Evolutionary conservation across 1,140 invertebrate species (phyloP), one percentile per base, ranked within the genome.

Genomic region (Chlorops oryzae): DNA sequence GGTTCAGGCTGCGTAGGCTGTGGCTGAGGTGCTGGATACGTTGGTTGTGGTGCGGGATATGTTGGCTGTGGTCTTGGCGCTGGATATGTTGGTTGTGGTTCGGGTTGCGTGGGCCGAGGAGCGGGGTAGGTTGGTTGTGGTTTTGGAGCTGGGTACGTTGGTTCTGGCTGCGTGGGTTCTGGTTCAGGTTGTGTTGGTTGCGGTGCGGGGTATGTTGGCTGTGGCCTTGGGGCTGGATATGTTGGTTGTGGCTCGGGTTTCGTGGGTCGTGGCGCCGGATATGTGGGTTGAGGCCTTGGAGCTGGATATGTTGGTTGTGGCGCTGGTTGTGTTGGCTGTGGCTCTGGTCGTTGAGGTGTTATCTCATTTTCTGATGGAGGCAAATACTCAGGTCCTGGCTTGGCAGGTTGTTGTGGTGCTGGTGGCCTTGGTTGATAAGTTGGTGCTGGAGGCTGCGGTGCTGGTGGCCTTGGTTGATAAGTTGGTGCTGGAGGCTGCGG

Each of bases 361-460:
- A 46, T 32, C 37, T 50, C 52, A 42, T 54, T 50, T 25, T 54
- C 48, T 17, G 43, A 25, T 15, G 52, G 52, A 37, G 52, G 52
- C n/a, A 54, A 32, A 27, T 54, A 54, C 50, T 54, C 52, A 3
- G 23, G 13, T 35, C 21, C 39, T 1, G 38, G 38, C 15, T 37
- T 28, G 6, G 45, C 7, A 10, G 47, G 37, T 21, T 27, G 20
- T n/a, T 18, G 6, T 18, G 47, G 24, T n/a, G 3, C 13, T 10
- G 47, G 47, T 18, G 51, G 49, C 1, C 54, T 50, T 13, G 56
- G 56, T 18, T 47, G 38, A 3, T 38, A 15, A 20, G 43, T 34
- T 32, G 24, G 28, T n/a, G 47, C 39, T 15, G 3, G 21, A 20
- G 43, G 42, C 23, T 37, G 28, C 9, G 47, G 47, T 15, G 3